Evolutionary conservation across 2,888 invertebrate species (phyloP), one percentile per base, ranked within the genome.

Genomic region (Drosophila picticornis): DNA sequence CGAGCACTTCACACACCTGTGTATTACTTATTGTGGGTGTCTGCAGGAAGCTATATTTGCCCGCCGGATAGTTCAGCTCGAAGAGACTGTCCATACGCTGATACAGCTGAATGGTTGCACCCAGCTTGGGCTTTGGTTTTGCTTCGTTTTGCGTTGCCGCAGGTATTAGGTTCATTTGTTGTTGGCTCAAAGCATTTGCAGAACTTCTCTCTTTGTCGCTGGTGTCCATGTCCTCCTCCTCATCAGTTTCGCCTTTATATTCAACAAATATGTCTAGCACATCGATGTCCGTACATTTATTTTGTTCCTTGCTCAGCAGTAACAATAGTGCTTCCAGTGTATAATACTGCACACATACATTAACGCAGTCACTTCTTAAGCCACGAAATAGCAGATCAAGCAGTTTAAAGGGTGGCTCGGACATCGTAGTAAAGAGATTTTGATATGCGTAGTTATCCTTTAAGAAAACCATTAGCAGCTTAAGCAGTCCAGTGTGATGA

Each of bases 1-100:
- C 90, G 2, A 93, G 66, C 0, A 89, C 84, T 56, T 92, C 91
- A 38, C 85, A 88, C 2, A 92, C 63, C 32, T 88, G 83, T 13
- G 85, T 48, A 10, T 91, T 90, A 1, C 58, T 59, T 5, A 52
- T 61, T 11, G 40, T 79, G 0, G 91, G 88, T 0, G 77, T 32
- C 0, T 75, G 46, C n/a, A 85, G 66, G 51, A 92, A 92, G 65
- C 74, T 90, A 27, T 78, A 84, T 0, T 59, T 57, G 55, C 79
- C 84, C 1, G 52, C 5, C 0, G 91, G 81, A 66, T 83, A 92
- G 19, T 83, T 59, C 25, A 84, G 66, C 1, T 72, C 71, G 25
- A 92, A 86, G 6, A 92, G 72, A 0, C 78, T 81, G 60, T 85
- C 82, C 31, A 92, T 16, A 16, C 40, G 31, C 10, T 40, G 31